Percentiles rank a stretch among this genome's conserved stretches.
These are phyloP conservation scores for Lipophrys pholis DNA, from an alignment of 2,113 vertebrate genomes.

Conservation along the genomic window DNA sequence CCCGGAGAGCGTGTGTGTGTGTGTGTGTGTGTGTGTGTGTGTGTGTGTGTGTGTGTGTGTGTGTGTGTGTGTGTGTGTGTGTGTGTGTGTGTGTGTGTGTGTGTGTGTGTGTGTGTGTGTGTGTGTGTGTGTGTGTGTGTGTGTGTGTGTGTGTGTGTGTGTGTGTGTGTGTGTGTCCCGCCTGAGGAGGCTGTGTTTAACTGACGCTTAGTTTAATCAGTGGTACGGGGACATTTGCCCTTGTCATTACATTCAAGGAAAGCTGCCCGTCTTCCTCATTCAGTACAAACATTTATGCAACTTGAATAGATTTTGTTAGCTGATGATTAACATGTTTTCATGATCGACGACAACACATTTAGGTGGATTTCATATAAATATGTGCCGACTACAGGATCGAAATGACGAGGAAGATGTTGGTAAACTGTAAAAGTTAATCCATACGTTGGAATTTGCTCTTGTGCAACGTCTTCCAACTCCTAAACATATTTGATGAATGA, in stretches of 20 bases:
- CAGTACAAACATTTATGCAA: background rate
- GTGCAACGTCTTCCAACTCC: too few relatives aligned
- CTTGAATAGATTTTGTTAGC: background rate
- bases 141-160: too few relatives aligned
- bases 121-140: background rate
- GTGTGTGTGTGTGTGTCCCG: constrained; percentile 5
- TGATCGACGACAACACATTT: too few relatives aligned
- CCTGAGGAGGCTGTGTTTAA: constrained; percentile 22
- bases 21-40: too few relatives aligned
- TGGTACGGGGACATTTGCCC: constrained; percentile 32
- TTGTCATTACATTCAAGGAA: constrained; percentile 14
- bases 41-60: background rate
- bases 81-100: background rate
- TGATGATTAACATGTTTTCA: background rate
- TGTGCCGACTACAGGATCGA: too few relatives aligned
- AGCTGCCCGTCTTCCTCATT: constrained; percentile 13
- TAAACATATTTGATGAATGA: too few relatives aligned
- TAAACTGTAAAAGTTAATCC: too few relatives aligned
- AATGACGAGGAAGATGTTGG: too few relatives aligned
- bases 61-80: background rate
- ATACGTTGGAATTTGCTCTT: too few relatives aligned
- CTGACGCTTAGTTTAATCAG: constrained; percentile 34
- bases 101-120: too few relatives aligned
- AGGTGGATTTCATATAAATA: too few relatives aligned
- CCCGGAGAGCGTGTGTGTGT: background rate